These are phyloP conservation scores for Trissolcus japonicus DNA, from an alignment of 2,888 invertebrate genomes.

Conservation along the genomic window DNA sequence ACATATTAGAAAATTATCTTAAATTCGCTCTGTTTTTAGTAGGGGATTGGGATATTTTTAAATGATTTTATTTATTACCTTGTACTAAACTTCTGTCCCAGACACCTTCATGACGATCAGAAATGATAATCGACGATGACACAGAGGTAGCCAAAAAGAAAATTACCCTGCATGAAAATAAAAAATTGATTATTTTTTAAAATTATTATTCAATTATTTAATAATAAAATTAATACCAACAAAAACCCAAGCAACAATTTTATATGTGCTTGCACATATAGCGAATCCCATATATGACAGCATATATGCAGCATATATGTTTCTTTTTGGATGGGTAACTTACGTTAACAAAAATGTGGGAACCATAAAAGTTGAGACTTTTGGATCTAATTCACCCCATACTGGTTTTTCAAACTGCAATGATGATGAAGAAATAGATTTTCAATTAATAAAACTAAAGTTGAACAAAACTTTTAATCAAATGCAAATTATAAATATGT, in stretches of 20 bases:
- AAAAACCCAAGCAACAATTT: no score
- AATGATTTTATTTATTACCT: no score
- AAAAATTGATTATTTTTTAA: no score
- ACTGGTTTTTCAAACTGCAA: slow-evolving; percentile 82
- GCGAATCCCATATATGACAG: no score
- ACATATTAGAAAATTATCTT: neutral
- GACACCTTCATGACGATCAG: slow-evolving; percentile 88
- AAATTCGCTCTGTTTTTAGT: neutral
- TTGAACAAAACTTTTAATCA: neutral
- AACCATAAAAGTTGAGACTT: slow-evolving; percentile 88
- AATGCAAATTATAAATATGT: neutral
- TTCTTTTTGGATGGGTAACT: no score
- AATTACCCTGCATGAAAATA: slow-evolving; percentile 80
- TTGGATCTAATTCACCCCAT: slow-evolving; percentile 82
- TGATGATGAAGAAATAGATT: slow-evolving; percentile 33
- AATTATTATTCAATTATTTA: neutral
- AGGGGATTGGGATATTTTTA: neutral
- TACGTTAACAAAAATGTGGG: slow-evolving; percentile 90
- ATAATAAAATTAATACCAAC: neutral
- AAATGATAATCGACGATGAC: slow-evolving; percentile 88
- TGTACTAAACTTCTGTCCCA: slow-evolving; percentile 92
- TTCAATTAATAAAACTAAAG: neutral
- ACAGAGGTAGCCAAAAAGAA: slow-evolving; percentile 91
- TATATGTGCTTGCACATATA: no score
- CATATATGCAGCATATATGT: no score